Evolutionary conservation across 2,888 invertebrate species (phyloP).

Genomic region (Protonemura montana): DNA sequence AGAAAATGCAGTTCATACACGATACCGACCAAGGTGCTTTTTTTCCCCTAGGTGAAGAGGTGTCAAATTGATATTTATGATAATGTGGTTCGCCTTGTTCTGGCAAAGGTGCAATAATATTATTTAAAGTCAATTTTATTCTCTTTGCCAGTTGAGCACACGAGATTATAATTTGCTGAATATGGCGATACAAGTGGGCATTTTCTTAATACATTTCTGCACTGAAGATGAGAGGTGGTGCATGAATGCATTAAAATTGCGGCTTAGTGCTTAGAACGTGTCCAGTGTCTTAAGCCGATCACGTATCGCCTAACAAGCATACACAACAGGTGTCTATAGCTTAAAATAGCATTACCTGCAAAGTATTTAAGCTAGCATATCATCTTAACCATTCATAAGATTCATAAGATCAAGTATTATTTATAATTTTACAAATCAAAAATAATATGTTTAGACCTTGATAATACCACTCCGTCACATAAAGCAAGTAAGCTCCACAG

Average conservation of each 20-base stretch:
- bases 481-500: neutral
- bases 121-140: neutral
- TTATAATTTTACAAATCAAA: neutral
- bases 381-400: no score
- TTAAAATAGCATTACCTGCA: neutral
- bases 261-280: neutral
- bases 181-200: neutral
- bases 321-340: neutral
- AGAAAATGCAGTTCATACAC: neutral
- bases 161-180: neutral
- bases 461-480: neutral
- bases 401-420: neutral
- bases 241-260: neutral
- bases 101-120: neutral
- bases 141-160: neutral
- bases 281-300: neutral
- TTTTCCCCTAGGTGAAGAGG: neutral
- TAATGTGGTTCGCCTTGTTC: neutral
- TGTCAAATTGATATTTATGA: constrained; percentile 4
- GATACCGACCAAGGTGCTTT: neutral
- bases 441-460: neutral
- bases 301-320: neutral
- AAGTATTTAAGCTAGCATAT: neutral
- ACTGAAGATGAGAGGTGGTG: neutral
- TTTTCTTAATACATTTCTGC: neutral